phyloP scores from a whole-genome alignment of 2,888 invertebrate genomes.

The Cataglyphis livida region DNA sequence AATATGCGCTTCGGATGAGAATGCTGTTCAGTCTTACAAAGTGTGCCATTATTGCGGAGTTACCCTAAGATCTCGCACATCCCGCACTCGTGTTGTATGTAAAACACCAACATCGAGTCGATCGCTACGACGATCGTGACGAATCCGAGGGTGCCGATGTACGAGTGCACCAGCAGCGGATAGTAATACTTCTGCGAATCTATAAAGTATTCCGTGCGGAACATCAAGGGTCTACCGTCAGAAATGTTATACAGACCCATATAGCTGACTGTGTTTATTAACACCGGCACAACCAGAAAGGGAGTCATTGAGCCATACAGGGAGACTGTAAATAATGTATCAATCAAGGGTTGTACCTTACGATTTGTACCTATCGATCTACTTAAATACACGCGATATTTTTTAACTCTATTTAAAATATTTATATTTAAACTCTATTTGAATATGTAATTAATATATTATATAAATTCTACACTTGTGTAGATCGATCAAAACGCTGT shows the following conservation, averaged over 20 bases:
- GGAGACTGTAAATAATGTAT: constrained; percentile 46
- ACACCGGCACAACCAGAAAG: constrained; percentile 58
- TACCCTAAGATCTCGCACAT: constrained; percentile 70
- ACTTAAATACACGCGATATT: neutral
- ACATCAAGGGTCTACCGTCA: constrained; percentile 51
- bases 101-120: constrained; percentile 61
- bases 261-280: constrained; percentile 53
- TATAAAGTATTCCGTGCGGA: constrained; percentile 63
- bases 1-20: constrained; percentile 17
- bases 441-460: neutral
- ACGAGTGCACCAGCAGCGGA: constrained; percentile 61
- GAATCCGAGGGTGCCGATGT: constrained; percentile 57
- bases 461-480: neutral
- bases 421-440: neutral
- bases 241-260: constrained; percentile 57
- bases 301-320: constrained; percentile 65
- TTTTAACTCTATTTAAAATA: neutral
- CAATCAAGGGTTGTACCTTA: neutral
- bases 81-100: constrained; percentile 64
- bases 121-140: constrained; percentile 59
- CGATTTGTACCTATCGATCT: neutral
- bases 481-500: neutral
- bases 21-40: constrained; percentile 39
- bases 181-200: constrained; percentile 65
- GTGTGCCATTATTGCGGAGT: constrained; percentile 42